These are phyloP conservation scores for Chamaea fasciata DNA, from an alignment of 2,113 vertebrate genomes.

Conservation along the genomic window DNA sequence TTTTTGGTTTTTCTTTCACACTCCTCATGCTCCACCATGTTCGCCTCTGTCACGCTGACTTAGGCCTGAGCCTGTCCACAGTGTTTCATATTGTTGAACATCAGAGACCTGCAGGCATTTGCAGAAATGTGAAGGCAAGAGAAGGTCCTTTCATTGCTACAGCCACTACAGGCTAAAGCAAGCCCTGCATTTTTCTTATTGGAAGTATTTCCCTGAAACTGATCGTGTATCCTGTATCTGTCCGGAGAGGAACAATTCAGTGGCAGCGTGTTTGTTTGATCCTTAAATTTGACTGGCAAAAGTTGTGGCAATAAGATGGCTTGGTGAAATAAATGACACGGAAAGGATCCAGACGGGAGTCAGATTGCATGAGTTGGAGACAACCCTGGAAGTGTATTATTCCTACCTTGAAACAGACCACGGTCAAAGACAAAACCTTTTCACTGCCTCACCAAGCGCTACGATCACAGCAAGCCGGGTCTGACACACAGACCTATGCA, in stretches of 20 bases:
- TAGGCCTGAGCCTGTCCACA: background rate
- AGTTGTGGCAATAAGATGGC: background rate
- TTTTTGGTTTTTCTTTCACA: background rate
- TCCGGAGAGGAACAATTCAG: background rate
- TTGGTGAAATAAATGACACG: background rate
- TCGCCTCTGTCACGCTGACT: background rate
- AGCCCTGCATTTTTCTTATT: background rate
- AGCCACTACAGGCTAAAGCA: background rate
- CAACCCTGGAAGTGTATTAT: background rate
- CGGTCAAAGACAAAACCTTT: background rate
- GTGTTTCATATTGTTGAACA: background rate
- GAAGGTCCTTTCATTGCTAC: background rate
- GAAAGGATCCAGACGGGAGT: background rate
- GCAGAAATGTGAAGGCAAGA: background rate
- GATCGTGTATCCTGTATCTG: rapidly evolving
- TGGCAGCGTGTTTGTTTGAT: background rate
- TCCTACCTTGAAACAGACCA: background rate
- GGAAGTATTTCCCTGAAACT: background rate
- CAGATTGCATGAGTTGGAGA: background rate
- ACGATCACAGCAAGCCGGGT: background rate
- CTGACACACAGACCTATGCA: background rate
- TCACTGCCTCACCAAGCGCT: background rate
- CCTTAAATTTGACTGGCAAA: rapidly evolving
- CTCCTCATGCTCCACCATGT: background rate
- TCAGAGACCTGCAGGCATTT: background rate